phyloP scores from a whole-genome alignment of 2,113 vertebrate genomes.

The Proteles cristata region DNA sequence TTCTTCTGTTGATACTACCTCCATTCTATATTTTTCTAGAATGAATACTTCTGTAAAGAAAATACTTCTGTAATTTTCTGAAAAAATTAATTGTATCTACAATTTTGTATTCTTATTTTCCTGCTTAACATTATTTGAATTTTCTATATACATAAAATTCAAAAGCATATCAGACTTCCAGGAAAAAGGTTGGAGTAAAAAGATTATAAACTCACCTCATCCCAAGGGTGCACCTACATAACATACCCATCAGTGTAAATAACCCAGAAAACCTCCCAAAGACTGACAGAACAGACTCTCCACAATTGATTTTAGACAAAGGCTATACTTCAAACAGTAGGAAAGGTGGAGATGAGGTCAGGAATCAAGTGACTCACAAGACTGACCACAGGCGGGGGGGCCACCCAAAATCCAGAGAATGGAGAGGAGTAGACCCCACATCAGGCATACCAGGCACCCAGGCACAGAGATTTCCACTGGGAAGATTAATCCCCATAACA shows the following conservation, averaged over 20 bases:
- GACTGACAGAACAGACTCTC: not conserved
- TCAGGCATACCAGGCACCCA: not conserved
- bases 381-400: not conserved
- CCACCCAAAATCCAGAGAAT: not conserved
- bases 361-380: not conserved
- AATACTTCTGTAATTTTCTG: not conserved
- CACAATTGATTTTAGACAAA: not conserved
- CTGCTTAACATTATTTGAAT: slow-evolving; percentile 1
- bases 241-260: not conserved
- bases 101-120: not conserved
- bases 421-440: not conserved
- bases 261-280: not conserved
- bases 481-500: not conserved
- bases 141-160: not conserved
- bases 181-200: not conserved
- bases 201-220: not conserved
- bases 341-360: not conserved
- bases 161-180: not conserved
- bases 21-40: not conserved
- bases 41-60: not conserved
- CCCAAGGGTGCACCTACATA: not conserved
- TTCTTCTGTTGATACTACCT: not conserved
- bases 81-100: not conserved
- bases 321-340: not conserved
- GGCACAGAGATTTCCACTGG: not conserved